These are phyloP conservation scores for Anoplolepis gracilipes DNA, from an alignment of 1,140 invertebrate genomes.

Conservation along the genomic window DNA sequence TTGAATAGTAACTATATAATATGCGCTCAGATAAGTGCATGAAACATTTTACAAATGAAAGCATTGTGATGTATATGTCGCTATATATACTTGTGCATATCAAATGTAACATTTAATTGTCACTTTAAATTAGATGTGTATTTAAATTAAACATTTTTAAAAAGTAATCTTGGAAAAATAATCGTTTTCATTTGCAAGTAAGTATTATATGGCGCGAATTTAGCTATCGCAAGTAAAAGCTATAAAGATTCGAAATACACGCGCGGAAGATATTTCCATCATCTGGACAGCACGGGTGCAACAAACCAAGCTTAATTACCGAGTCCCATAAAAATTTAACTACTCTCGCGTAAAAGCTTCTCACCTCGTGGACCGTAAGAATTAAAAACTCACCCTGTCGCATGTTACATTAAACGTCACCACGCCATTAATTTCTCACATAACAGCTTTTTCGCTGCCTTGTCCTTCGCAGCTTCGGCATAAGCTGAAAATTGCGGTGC, in stretches of 20 bases:
- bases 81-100: neutral
- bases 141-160: neutral
- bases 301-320: constrained; percentile 35
- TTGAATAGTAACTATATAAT: constrained; percentile 19
- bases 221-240: neutral
- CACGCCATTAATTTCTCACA: constrained; percentile 38
- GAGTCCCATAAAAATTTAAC: constrained; percentile 29
- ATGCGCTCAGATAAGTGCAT: neutral
- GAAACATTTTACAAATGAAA: neutral
- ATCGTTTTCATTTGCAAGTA: neutral
- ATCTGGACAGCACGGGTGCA: neutral
- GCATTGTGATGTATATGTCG: neutral
- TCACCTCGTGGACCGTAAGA: constrained; percentile 33
- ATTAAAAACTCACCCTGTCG: constrained; percentile 32
- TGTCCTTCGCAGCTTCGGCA: constrained; percentile 5
- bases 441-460: neutral
- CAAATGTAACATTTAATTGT: neutral
- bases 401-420: constrained; percentile 51
- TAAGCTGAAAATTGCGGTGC: constrained; percentile 44
- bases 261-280: neutral
- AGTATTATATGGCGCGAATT: neutral
- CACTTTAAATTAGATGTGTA: neutral
- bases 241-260: neutral
- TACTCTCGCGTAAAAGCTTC: constrained; percentile 39
- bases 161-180: neutral